These are phyloP conservation scores for Lochmaea crataegi DNA, from an alignment of 2,888 invertebrate genomes.

Conservation along the genomic window DNA sequence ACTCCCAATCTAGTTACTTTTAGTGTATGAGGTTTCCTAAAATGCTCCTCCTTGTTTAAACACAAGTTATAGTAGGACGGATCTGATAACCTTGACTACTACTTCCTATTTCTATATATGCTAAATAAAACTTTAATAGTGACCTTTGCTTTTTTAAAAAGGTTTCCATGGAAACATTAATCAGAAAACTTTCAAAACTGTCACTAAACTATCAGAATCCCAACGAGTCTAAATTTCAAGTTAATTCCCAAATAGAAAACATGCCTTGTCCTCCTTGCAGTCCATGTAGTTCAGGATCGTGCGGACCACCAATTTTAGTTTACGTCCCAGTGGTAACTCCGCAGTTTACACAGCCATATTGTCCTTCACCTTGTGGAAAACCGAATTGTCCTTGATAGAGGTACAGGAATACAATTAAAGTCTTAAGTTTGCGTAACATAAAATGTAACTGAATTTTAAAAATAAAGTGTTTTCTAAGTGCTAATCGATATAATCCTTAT, in stretches of 20 bases:
- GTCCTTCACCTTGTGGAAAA: conserved; percentile 1
- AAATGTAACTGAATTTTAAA: neutral
- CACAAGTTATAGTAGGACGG: no score
- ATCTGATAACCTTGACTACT: no score
- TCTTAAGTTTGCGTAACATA: neutral
- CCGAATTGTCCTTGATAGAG: conserved; percentile 1
- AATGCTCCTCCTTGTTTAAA: no score
- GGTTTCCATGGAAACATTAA: neutral
- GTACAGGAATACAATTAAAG: neutral
- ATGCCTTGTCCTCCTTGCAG: conserved; percentile 16
- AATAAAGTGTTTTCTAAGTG: no score
- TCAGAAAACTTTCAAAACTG: neutral
- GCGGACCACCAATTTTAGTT: neutral
- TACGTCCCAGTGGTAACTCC: conserved; percentile 17
- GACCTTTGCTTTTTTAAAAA: neutral
- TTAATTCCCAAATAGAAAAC: neutral
- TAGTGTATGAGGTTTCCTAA: no score
- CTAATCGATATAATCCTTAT: no score
- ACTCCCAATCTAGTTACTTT: no score
- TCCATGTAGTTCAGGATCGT: conserved; percentile 7
- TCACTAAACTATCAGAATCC: neutral
- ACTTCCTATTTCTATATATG: no score
- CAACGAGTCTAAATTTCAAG: conserved; percentile 20
- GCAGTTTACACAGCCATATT: neutral
- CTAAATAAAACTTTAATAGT: neutral